Conservation (phyloP, 2,888 invertebrate species). For the Catotricha subobsoleta region DNA sequence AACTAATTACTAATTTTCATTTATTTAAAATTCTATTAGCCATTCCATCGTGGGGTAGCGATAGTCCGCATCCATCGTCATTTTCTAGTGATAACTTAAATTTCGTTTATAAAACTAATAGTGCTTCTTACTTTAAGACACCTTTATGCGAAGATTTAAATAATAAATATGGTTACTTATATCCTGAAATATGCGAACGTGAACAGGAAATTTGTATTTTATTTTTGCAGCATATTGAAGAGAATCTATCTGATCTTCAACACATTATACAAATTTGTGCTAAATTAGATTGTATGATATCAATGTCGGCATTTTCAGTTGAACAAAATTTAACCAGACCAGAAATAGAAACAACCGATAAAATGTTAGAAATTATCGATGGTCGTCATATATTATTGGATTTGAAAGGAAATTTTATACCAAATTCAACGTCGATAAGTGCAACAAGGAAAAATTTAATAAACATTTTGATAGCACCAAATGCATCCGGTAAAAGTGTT, state of each 20-base stretch:
- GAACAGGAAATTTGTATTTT: conserved; percentile 61
- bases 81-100: conserved; percentile 9
- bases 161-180: conserved; percentile 56
- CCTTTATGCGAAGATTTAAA: conserved; percentile 45
- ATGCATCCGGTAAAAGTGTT: conserved; percentile 82
- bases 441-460: conserved; percentile 35
- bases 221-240: conserved; percentile 42
- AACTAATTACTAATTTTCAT: background rate
- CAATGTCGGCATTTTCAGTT: conserved; percentile 25
- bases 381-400: conserved; percentile 14
- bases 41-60: background rate
- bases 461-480: conserved; percentile 75
- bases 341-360: conserved; percentile 16
- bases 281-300: conserved; percentile 25
- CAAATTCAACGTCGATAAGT: conserved; percentile 42
- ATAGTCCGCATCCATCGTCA: background rate
- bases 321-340: conserved; percentile 25
- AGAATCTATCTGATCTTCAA: conserved; percentile 39
- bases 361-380: conserved; percentile 22
- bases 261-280: conserved; percentile 39
- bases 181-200: conserved; percentile 32
- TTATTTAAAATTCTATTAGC: background rate
- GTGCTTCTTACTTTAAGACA: conserved; percentile 26
- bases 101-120: conserved; percentile 19
- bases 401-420: conserved; percentile 2